These are phyloP conservation scores for Syngnathus acus DNA, from an alignment of 2,797 vertebrate genomes.

Conservation along the genomic window DNA sequence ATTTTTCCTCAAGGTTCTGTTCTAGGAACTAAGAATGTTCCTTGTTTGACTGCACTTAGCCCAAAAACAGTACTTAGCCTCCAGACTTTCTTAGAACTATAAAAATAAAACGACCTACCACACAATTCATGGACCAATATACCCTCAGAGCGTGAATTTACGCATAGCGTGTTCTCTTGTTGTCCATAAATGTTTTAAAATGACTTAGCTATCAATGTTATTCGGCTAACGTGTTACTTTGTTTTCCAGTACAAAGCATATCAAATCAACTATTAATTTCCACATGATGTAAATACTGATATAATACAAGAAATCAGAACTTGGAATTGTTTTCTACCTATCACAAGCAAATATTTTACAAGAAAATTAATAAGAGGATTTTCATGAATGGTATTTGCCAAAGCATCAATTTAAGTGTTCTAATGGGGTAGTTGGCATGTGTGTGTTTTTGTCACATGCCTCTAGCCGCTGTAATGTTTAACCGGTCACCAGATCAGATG, in stretches of 20 bases:
- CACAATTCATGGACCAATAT: conserved; percentile 5
- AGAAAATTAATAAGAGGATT: neutral
- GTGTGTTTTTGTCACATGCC: neutral
- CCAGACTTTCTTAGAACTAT: neutral
- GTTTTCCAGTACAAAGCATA: neutral
- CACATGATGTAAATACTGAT: neutral
- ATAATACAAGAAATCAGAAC: neutral
- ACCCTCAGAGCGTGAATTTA: neutral
- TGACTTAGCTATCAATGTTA: too few species aligned
- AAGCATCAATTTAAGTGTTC: neutral
- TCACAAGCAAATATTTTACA: too few species aligned
- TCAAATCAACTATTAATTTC: neutral
- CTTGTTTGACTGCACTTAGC: neutral
- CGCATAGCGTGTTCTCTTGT: too few species aligned
- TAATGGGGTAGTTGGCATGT: neutral
- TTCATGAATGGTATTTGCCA: neutral
- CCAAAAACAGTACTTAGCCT: neutral
- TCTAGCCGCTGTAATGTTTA: neutral
- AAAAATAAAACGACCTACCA: conserved; percentile 1
- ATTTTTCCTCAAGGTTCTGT: neutral
- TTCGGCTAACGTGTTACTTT: neutral
- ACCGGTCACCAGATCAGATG: neutral
- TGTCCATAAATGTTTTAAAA: too few species aligned
- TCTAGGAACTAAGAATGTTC: neutral
- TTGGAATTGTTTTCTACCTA: neutral